Conservation (phyloP, 2,797 vertebrate genomes). For the Limnodromus scolopaceus region DNA sequence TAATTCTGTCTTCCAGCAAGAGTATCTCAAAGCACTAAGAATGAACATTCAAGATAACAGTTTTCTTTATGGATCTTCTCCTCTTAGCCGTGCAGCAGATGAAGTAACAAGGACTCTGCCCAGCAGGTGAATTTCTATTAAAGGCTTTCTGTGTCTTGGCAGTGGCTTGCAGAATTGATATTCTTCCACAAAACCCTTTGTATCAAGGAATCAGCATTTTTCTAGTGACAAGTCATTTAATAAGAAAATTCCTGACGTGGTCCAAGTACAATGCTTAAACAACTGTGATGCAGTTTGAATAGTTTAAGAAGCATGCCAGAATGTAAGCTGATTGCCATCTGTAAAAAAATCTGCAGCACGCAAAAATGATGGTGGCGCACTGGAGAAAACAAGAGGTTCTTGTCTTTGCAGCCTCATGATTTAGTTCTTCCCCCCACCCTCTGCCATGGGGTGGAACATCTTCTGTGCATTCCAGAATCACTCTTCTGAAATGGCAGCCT, state of each 20-base stretch:
- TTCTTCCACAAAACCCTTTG: slow-evolving; percentile 4
- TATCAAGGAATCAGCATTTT: slow-evolving; percentile 24
- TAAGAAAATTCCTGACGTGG: not conserved
- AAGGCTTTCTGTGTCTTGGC: slow-evolving; percentile 2
- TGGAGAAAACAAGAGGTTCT: slow-evolving; percentile 7
- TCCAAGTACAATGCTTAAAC: not conserved
- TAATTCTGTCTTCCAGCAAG: not conserved
- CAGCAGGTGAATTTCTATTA: slow-evolving; percentile 44
- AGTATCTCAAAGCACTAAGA: not conserved
- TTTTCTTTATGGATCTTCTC: slow-evolving; percentile 4
- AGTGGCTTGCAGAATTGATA: not conserved
- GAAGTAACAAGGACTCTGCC: slow-evolving; percentile 16
- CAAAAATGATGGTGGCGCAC: not conserved
- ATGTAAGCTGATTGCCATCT: not conserved
- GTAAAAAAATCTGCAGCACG: not conserved
- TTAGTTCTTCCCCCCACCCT: not conserved
- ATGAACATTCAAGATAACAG: not conserved
- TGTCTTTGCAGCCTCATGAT: not conserved
- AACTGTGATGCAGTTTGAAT: not conserved
- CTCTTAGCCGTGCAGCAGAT: not conserved
- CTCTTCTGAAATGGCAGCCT: not conserved
- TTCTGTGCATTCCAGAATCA: not conserved
- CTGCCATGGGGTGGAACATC: not conserved
- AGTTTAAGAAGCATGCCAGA: not conserved
- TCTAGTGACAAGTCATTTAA: not conserved